Base-by-base conservation (phyloP, 2,113 vertebrate genomes). In the Aptenodytes patagonicus region DNA sequence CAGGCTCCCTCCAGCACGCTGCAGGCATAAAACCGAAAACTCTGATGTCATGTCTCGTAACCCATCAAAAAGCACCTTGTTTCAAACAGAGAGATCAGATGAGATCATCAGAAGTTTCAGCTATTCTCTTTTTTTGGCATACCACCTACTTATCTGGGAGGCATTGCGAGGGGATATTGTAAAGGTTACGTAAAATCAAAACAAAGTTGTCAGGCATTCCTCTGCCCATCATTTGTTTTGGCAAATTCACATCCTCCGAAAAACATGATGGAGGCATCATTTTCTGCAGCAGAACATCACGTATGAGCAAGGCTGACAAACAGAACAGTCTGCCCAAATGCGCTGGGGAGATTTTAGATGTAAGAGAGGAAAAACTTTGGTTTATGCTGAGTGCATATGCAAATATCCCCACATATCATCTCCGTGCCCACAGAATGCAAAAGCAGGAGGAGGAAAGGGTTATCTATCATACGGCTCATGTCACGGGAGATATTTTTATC, bases 21-120 rank as follows among this genome's bases (percentile, higher is more conserved):
- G 46, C 91, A 72, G 92, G 94, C 95, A 84, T 34, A 75, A 89
- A 97, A 93, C 96, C 7, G 72, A 96, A 97, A 97, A 89, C 87
- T 89, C 95, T 97, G 96, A 98, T 93, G 94, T 96, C 96, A 95
- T 34, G 96, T 96, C 97, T 97, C 38, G 2, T 80, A 95, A 97
- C 61, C 81, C 93, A 96, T 93, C 97, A 93, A 96, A 96, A 97
- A 97, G 87, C 1, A 3, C 87, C 95, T 94, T 97, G 95, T 96
- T 90, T 91, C 81, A 96, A 96, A 90, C 49, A 52, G 81, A 97
- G 81, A 97, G 81, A 79, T 83, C 1, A 4, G 83, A 83, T 97
- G 97, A 98, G 96, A 91, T 97, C 97, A 97, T 34, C 34, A 83
- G 58, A 76, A 66, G 82, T 64, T 85, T 82, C 49, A 95, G 65